phyloP scores from a whole-genome alignment of 2,113 vertebrate species.

The Oxyura jamaicensis region DNA sequence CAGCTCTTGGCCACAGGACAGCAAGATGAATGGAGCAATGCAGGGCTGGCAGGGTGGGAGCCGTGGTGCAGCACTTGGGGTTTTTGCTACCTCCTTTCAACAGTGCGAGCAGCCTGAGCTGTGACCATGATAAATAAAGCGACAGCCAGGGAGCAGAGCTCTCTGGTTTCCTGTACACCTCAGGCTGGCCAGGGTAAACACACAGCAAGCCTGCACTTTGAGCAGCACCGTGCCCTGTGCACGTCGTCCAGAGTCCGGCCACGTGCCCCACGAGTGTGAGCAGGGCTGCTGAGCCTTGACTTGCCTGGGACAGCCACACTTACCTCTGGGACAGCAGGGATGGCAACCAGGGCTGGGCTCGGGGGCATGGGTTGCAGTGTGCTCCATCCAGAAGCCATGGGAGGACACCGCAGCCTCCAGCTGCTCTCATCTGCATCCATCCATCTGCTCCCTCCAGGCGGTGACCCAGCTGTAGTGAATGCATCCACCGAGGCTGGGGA shows the following conservation, averaged over 20 bases:
- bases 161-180: slow-evolving; percentile 67
- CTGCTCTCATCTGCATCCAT: fast-evolving
- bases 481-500: fast-evolving
- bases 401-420: background rate
- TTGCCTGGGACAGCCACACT: background rate
- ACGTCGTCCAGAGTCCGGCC: background rate
- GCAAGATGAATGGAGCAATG: background rate
- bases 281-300: background rate
- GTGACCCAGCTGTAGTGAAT: background rate
- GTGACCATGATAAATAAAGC: slow-evolving; percentile 59
- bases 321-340: background rate
- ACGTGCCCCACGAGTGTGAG: fast-evolving
- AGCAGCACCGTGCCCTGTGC: background rate
- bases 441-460: background rate
- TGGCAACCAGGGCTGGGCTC: too few species aligned
- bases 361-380: fast-evolving
- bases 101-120: background rate
- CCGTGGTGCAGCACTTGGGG: fast-evolving
- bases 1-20: background rate
- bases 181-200: slow-evolving; percentile 60
- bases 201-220: slow-evolving; percentile 49
- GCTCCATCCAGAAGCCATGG: background rate
- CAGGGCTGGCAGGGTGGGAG: background rate
- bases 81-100: slow-evolving; percentile 28
- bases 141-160: slow-evolving; percentile 39